These are phyloP conservation scores for Perithous albicinctus DNA, from an alignment of 2,888 invertebrate genomes.

Conservation along the genomic window DNA sequence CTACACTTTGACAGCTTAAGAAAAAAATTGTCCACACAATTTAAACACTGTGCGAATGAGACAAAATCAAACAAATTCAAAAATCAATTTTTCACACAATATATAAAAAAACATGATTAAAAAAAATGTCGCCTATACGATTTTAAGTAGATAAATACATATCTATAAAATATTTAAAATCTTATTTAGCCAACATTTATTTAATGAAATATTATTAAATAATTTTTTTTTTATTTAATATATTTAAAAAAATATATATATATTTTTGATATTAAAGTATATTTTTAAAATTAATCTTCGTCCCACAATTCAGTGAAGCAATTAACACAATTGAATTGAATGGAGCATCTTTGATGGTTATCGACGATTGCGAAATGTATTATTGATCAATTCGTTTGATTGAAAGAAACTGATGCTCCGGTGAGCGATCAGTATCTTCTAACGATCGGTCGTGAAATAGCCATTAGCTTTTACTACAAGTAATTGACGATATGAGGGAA, in stretches of 20 bases:
- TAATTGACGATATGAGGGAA: constrained; percentile 22
- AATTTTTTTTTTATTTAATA: no score
- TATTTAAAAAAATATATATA: no score
- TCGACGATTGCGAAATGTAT: constrained; percentile 6
- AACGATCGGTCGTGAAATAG: constrained; percentile 16
- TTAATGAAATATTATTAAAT: no score
- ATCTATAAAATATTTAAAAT: no score
- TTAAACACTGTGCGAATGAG: neutral
- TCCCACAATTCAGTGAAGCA: neutral
- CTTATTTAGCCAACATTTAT: no score
- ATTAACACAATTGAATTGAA: neutral
- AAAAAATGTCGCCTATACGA: no score
- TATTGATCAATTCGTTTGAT: neutral
- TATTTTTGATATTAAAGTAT: no score
- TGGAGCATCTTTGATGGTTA: neutral
- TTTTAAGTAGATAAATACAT: no score
- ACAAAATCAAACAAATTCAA: neutral
- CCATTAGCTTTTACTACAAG: neutral
- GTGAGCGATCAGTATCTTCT: neutral
- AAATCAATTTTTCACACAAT: neutral
- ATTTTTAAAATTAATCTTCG: neutral
- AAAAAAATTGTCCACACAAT: neutral
- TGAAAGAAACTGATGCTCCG: neutral
- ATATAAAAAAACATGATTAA: neutral
- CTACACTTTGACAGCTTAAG: neutral